These are phyloP conservation scores for Hydropsyche betteni DNA, from an alignment of 2,888 invertebrate genomes.

Conservation along the genomic window DNA sequence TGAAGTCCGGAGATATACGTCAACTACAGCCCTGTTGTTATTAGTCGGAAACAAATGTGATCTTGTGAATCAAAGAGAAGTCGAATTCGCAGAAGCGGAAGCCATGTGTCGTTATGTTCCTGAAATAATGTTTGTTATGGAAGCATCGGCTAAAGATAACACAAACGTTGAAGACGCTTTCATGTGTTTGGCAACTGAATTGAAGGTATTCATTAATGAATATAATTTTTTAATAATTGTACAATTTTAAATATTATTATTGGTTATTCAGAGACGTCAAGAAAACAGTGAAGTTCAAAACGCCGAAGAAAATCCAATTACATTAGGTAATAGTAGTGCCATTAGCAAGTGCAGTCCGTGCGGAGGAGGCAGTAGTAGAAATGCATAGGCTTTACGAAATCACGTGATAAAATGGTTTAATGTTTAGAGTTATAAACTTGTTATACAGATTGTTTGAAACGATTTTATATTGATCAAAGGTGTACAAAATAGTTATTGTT, in stretches of 20 bases:
- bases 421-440: neutral
- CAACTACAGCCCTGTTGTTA: constrained; percentile 88
- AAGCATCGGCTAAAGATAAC: constrained; percentile 91
- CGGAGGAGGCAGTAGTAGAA: constrained; percentile 53
- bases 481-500: constrained; percentile 24
- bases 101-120: constrained; percentile 86
- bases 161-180: constrained; percentile 91
- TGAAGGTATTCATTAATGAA: constrained; percentile 70
- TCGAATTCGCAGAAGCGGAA: constrained; percentile 86
- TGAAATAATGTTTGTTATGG: constrained; percentile 86
- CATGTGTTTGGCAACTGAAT: constrained; percentile 83
- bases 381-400: constrained; percentile 5
- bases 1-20: constrained; percentile 93
- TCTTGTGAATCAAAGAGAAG: constrained; percentile 80
- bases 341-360: constrained; percentile 76
- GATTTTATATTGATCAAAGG: constrained; percentile 18
- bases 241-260: constrained; percentile 26
- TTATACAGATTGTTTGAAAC: too few relatives aligned
- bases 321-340: constrained; percentile 72
- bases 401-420: neutral
- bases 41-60: constrained; percentile 95
- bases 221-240: constrained; percentile 32
- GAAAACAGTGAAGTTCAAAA: constrained; percentile 74
- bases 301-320: constrained; percentile 71
- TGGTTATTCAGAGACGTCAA: constrained; percentile 72